Conservation (phyloP, 2,888 invertebrate genomes). For the Ochropleura plecta region DNA sequence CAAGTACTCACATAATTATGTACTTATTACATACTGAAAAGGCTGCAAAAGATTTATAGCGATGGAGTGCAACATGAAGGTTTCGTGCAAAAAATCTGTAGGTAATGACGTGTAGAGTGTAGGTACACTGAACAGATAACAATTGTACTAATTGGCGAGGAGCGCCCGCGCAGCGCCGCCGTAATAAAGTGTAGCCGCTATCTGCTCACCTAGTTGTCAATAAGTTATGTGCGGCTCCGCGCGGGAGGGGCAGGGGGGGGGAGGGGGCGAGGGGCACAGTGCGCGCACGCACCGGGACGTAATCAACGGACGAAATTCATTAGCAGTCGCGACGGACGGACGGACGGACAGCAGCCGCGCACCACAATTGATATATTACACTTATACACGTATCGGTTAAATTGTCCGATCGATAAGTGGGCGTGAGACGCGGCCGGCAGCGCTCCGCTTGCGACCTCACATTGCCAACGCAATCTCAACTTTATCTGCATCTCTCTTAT, state of each 20-base stretch:
- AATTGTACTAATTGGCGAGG: conserved; percentile 63
- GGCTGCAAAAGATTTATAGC: neutral
- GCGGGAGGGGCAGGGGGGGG: conserved; percentile 5
- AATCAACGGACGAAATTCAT: conserved; percentile 70
- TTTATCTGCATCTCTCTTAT: neutral
- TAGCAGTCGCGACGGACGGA: conserved; percentile 73
- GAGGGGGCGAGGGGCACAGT: conserved; percentile 5
- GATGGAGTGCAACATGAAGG: conserved; percentile 5
- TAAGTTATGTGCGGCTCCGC: conserved; percentile 54
- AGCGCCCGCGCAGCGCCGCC: conserved; percentile 24
- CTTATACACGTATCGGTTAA: conserved; percentile 83
- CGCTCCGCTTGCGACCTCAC: conserved; percentile 44
- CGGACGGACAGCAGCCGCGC: conserved; percentile 73
- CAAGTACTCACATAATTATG: neutral
- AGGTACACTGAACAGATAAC: conserved; percentile 43
- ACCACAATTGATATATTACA: conserved; percentile 82
- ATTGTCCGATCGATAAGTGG: conserved; percentile 87
- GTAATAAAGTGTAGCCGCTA: conserved; percentile 61
- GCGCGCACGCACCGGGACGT: conserved; percentile 52
- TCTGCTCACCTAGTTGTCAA: conserved; percentile 67
- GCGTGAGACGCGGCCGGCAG: conserved; percentile 75
- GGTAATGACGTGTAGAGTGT: conserved; percentile 28
- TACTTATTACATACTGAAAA: neutral
- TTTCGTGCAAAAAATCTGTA: conserved; percentile 16
- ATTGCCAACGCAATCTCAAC: conserved; percentile 29